Percentiles rank a stretch among this genome's conserved stretches.
phyloP scores from a whole-genome alignment of 1,140 invertebrate genomes.

The Pteromalus puparum region DNA sequence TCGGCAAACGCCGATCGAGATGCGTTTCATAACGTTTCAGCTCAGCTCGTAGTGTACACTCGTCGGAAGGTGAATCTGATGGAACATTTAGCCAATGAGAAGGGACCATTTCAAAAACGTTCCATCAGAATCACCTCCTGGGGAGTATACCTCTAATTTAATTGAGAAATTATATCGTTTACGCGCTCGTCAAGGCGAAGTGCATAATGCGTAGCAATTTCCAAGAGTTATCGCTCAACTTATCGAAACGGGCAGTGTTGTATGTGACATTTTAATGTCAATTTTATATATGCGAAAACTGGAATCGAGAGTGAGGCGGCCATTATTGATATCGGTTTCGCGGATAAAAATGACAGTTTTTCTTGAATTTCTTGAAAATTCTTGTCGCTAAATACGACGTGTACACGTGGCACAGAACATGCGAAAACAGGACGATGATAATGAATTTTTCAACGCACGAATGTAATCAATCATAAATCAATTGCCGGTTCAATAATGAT shows the following conservation, averaged over 20 bases:
- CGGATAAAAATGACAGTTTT: neutral
- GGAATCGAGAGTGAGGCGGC: neutral
- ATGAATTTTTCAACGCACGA: neutral
- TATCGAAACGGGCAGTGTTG: neutral
- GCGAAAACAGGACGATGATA: too few species aligned
- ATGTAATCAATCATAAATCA: neutral
- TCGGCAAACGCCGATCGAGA: neutral
- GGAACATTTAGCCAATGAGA: too few species aligned
- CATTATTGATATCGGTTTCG: neutral
- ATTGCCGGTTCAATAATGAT: neutral
- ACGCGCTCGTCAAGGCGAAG: neutral
- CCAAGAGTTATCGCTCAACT: neutral
- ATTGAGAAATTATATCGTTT: neutral
- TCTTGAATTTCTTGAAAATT: neutral
- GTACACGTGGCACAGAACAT: too few species aligned
- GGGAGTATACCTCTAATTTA: too few species aligned
- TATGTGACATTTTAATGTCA: neutral
- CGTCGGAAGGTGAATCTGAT: too few species aligned
- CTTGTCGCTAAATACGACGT: neutral
- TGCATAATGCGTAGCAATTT: neutral
- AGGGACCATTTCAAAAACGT: too few species aligned
- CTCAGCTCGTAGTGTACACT: neutral
- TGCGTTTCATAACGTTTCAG: neutral
- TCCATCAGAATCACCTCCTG: too few species aligned
- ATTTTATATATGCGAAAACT: constrained; percentile 24